Evolutionary conservation across 2,888 invertebrate genomes (phyloP), one percentile per base, ranked within the genome.

Genomic region (Spodoptera picta): DNA sequence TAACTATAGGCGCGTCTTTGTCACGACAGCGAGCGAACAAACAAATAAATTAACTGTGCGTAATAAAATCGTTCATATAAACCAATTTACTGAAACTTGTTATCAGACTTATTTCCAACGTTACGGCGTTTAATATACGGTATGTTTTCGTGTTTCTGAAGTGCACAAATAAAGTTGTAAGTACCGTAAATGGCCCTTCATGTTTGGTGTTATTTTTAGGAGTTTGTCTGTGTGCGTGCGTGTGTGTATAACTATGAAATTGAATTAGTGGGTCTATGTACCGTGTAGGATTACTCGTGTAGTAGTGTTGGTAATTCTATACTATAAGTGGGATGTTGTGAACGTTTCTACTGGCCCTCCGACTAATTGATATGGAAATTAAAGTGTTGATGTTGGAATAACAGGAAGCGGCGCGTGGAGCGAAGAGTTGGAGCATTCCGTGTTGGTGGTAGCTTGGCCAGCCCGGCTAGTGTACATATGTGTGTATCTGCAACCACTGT

Each of bases 1-100:
- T 60, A 65, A 56, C 58, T 72, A 66, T 42, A 65, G 56, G 51
- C 54, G 62, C 57, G 60, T 66, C 55, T 70, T 73, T 77, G 81
- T 76, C 81, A 74, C 81, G 82, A 81, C 81, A 80, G 51, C 73
- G 74, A 67, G 75, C 82, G 79, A 74, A 84, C 87, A 87, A 87
- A 87, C 87, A 87, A 86, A 87, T 87, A 87, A 85, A 87, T 87
- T 87, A 86, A 82, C 84, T 67, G 68, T 65, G 69, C 69, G 75
- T 84, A 84, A 84, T 86, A 86, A 86, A 85, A 85, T 82, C 82
- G 83, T 85, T 82, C 84, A 81, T 85, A 84, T 62, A 70, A 50
- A 77, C 82, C 64, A 82, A 73, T 24, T 54, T 69, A 68, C 6
- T 10, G 0, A 12, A 11, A 51, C 73, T 61, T 23, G 0, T 23